Evolutionary conservation across 2,888 invertebrate species (phyloP).

Genomic region (Cheilosia urbana): DNA sequence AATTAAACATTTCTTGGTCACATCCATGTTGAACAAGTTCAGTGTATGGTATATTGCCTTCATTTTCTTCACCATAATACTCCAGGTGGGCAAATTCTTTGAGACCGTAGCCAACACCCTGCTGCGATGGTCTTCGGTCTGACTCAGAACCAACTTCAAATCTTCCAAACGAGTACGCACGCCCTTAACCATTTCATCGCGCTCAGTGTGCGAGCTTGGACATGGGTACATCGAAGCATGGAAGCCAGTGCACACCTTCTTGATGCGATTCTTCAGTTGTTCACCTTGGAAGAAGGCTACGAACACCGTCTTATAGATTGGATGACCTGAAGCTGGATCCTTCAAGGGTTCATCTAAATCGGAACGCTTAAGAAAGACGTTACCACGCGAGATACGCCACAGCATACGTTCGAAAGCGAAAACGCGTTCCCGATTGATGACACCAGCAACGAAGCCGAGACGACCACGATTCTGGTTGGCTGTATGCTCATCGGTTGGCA

Average conservation of each 20-base stretch:
- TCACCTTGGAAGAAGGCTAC: slow-evolving; percentile 94
- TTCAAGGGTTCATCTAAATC: slow-evolving; percentile 91
- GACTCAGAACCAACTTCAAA: slow-evolving; percentile 90
- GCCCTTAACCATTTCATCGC: slow-evolving; percentile 93
- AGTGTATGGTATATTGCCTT: slow-evolving; percentile 97
- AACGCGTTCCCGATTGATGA: slow-evolving; percentile 92
- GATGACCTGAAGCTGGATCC: slow-evolving; percentile 89
- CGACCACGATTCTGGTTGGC: slow-evolving; percentile 83
- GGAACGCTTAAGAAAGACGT: slow-evolving; percentile 92
- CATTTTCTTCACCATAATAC: slow-evolving; percentile 93
- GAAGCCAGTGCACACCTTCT: slow-evolving; percentile 95
- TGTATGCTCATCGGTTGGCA: slow-evolving; percentile 84
- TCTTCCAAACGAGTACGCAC: slow-evolving; percentile 94
- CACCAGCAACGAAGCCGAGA: slow-evolving; percentile 92
- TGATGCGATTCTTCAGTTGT: slow-evolving; percentile 92
- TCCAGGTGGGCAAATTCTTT: slow-evolving; percentile 93
- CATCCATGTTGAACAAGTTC: slow-evolving; percentile 96
- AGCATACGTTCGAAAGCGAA: slow-evolving; percentile 95
- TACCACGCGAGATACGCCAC: slow-evolving; percentile 95
- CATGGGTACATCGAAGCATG: slow-evolving; percentile 95
- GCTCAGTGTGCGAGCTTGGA: slow-evolving; percentile 91
- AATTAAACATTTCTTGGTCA: slow-evolving; percentile 95
- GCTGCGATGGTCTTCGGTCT: slow-evolving; percentile 94
- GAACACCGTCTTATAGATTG: slow-evolving; percentile 93
- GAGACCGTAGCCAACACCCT: slow-evolving; percentile 93